Conservation (phyloP, 64 coral and sea anemone genomes). For the Astreopora myriophthalma region DNA sequence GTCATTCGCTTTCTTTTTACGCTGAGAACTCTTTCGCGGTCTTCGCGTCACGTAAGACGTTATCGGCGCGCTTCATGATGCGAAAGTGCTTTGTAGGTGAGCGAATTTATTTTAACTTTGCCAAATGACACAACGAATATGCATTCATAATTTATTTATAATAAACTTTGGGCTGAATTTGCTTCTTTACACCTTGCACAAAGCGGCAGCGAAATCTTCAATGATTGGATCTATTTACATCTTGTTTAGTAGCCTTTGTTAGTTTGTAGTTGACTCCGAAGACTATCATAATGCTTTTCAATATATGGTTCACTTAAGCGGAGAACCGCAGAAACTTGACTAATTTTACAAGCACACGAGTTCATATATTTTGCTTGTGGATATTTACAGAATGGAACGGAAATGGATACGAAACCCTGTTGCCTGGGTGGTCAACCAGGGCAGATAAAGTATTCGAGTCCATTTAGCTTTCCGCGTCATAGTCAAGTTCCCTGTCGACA, state of each 20-base stretch:
- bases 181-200: not conserved
- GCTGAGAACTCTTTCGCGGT: not conserved
- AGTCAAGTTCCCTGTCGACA: not conserved
- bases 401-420: not conserved
- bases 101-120: conserved; percentile 15
- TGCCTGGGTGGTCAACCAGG: not conserved
- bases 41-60: conserved; percentile 4
- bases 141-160: conserved; percentile 35
- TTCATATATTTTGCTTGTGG: not conserved
- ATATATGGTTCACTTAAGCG: not conserved
- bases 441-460: not conserved
- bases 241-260: too few relatives aligned
- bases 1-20: not conserved
- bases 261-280: not conserved
- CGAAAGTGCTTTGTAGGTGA: not conserved
- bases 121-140: not conserved
- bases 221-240: not conserved
- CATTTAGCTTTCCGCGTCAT: not conserved
- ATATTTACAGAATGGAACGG: not conserved
- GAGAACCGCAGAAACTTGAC: not conserved
- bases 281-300: not conserved
- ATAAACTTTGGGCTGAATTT: not conserved
- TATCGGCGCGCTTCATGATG: not conserved
- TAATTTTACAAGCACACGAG: not conserved
- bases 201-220: not conserved